Conservation (phyloP, 1,140 invertebrate genomes). For the Tribolium castaneum region DNA sequence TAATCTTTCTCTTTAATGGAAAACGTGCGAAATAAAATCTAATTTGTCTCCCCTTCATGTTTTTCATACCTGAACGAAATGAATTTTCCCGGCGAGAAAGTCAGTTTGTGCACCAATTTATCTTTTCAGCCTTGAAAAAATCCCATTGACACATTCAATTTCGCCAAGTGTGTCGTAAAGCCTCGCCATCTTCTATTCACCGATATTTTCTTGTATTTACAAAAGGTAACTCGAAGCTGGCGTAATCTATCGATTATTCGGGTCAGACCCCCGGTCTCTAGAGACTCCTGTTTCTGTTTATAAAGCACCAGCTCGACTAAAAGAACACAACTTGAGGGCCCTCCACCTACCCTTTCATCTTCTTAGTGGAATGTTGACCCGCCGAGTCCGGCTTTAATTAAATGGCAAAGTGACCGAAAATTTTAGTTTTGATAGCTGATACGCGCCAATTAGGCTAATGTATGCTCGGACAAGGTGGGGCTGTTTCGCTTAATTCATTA, state of each 20-base stretch:
- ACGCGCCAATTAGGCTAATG: conserved; percentile 7
- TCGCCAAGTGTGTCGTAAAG: conserved; percentile 49
- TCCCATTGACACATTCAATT: conserved; percentile 58
- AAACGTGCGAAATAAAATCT: conserved; percentile 47
- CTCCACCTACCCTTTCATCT: conserved; percentile 36
- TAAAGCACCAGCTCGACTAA: conserved; percentile 52
- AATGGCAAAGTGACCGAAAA: neutral
- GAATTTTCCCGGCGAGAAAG: conserved; percentile 41
- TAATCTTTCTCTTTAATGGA: conserved; percentile 46
- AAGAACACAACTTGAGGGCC: conserved; percentile 50
- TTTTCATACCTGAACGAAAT: conserved; percentile 51
- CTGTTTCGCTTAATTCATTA: conserved; percentile 26
- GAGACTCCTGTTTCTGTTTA: conserved; percentile 57
- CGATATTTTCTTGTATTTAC: neutral
- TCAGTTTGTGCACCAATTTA: conserved; percentile 50
- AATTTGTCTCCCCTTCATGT: conserved; percentile 45
- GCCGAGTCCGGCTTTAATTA: neutral
- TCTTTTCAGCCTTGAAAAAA: conserved; percentile 53
- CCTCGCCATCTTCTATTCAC: conserved; percentile 9
- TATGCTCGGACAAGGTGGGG: conserved; percentile 4
- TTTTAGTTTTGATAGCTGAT: neutral
- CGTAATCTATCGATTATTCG: conserved; percentile 50
- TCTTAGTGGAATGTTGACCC: conserved; percentile 20
- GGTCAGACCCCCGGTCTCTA: conserved; percentile 54
- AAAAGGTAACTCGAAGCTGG: neutral